phyloP scores from a whole-genome alignment of 1,140 invertebrate species.

The Drosophila nikananu region DNA sequence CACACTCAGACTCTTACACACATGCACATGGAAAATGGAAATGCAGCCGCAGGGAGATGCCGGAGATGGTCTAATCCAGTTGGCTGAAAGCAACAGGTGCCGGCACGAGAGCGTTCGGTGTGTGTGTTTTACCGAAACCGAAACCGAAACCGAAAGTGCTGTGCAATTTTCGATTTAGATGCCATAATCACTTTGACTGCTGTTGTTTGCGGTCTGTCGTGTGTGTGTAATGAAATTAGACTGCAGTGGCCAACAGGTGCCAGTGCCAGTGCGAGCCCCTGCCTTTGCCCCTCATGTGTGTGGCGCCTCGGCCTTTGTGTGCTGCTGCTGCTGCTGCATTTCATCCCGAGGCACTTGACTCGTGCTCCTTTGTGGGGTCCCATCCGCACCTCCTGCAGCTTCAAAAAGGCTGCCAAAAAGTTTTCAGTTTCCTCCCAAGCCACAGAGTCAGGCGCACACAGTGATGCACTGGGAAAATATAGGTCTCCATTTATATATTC shows the following conservation, averaged over 20 bases:
- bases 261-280: constrained; percentile 2
- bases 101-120: constrained; percentile 6
- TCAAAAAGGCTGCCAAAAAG: constrained; percentile 57
- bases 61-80: constrained; percentile 63
- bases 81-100: constrained; percentile 64
- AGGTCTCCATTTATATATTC: not conserved
- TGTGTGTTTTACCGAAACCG: constrained; percentile 14
- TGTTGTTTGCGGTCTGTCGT: constrained; percentile 55
- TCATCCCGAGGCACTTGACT: constrained; percentile 25
- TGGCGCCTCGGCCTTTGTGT: constrained; percentile 48
- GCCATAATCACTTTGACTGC: constrained; percentile 49
- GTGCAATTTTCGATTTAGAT: constrained; percentile 75
- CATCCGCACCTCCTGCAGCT: constrained; percentile 1
- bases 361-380: constrained; percentile 1
- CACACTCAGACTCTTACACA: constrained; percentile 3
- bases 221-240: constrained; percentile 71
- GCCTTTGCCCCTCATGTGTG: constrained; percentile 14
- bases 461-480: not conserved
- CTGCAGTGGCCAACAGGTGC: constrained; percentile 60
- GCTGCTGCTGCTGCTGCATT: constrained; percentile 14
- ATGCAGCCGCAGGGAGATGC: constrained; percentile 26
- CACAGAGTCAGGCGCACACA: constrained; percentile 28
- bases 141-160: constrained; percentile 70
- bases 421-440: constrained; percentile 30
- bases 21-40: constrained; percentile 21